phyloP scores from a whole-genome alignment of 2,113 vertebrate genomes.

The Nicator chloris region DNA sequence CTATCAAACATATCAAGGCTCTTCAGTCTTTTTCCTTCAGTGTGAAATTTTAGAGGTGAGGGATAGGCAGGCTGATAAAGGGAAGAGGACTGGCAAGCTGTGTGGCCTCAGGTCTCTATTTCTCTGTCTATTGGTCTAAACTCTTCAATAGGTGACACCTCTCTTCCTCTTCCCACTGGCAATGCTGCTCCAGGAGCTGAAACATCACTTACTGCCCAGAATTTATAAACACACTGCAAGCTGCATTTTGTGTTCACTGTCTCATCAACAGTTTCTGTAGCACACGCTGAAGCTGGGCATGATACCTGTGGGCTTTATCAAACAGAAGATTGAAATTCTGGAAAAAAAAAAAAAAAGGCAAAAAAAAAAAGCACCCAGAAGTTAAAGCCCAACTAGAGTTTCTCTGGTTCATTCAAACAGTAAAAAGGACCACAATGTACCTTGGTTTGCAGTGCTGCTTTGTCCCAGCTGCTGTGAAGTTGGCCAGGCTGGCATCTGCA shows the following conservation, averaged over 20 bases:
- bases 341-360: too few species aligned
- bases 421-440: accelerated
- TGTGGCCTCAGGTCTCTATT: background rate
- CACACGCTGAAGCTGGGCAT: accelerated
- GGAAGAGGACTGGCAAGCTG: background rate
- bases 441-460: background rate
- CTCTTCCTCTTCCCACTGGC: background rate
- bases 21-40: background rate
- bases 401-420: background rate
- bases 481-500: background rate
- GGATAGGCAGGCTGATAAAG: background rate
- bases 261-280: background rate
- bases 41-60: background rate
- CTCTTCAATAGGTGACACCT: background rate
- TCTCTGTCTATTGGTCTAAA: background rate
- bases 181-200: background rate
- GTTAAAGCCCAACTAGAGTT: background rate
- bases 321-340: background rate
- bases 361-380: too few species aligned
- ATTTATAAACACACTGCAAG: background rate
- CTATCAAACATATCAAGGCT: accelerated
- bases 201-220: background rate
- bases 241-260: background rate
- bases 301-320: background rate
- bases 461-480: background rate